Percentiles rank a stretch among this genome's conserved stretches.
Evolutionary conservation across 53 echinoderm and acorn worm species (phyloP).

Genomic region (Stichopus horrens): DNA sequence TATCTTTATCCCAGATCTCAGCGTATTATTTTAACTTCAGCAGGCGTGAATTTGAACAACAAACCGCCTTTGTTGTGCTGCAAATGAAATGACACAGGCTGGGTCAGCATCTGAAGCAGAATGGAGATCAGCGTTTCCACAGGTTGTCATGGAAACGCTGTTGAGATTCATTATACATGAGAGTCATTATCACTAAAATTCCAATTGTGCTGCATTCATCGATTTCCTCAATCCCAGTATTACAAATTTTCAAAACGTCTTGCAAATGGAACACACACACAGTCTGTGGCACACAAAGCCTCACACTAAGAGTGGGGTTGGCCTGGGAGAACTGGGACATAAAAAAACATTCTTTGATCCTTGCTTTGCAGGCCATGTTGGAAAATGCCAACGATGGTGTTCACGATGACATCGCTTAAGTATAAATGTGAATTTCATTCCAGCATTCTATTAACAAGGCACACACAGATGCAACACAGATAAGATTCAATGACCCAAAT

Average conservation of each 20-base stretch:
- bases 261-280: background rate
- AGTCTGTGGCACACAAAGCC: too few species aligned
- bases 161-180: conserved; percentile 29
- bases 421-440: too few species aligned
- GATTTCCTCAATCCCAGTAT: conserved; percentile 37
- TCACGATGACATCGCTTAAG: too few species aligned
- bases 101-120: conserved; percentile 13
- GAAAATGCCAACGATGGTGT: too few species aligned
- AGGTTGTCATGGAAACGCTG: conserved; percentile 31
- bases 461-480: too few species aligned
- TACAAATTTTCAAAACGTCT: conserved; percentile 27
- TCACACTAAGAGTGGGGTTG: background rate
- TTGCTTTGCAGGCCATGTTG: too few species aligned
- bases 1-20: background rate
- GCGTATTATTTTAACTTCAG: background rate
- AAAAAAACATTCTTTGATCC: too few species aligned
- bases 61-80: background rate
- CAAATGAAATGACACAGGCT: conserved; percentile 37
- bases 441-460: too few species aligned
- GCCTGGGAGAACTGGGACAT: background rate
- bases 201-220: conserved; percentile 41
- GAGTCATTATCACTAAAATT: conserved; percentile 44
- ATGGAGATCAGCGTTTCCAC: conserved; percentile 23
- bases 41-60: background rate
- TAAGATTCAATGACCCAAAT: too few species aligned